A percentile compares a stretch with the other conserved stretches of the same genome.
Evolutionary conservation across 2,888 invertebrate species (phyloP).

Genomic region (Sepiola atlantica): DNA sequence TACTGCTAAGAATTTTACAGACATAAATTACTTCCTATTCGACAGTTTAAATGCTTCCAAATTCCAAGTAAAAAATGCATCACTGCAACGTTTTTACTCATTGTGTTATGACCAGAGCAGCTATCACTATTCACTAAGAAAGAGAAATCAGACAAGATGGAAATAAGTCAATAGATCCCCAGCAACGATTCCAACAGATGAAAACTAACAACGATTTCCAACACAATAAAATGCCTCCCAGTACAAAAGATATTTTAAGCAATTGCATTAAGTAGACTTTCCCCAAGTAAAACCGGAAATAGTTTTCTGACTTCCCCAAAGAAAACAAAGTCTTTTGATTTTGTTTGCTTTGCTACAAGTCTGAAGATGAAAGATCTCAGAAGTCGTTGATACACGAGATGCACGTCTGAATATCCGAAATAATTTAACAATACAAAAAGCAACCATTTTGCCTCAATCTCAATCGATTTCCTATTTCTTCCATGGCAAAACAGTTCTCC

Average conservation of each 20-base stretch:
- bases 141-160: background rate
- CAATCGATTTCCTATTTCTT: background rate
- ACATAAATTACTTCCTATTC: too few relatives aligned
- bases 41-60: too few relatives aligned
- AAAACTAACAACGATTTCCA: background rate
- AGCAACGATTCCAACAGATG: background rate
- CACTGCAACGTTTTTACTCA: too few relatives aligned
- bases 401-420: background rate
- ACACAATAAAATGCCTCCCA: background rate
- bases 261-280: background rate
- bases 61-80: too few relatives aligned
- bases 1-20: too few relatives aligned
- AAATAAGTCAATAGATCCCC: background rate
- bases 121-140: background rate
- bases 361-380: background rate
- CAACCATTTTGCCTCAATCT: background rate
- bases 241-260: background rate
- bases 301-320: background rate
- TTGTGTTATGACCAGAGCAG: too few relatives aligned
- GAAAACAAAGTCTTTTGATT: background rate
- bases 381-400: background rate
- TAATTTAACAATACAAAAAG: background rate
- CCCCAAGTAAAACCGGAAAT: background rate
- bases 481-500: background rate
- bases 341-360: background rate